Conservation (phyloP, 2,888 invertebrate genomes). For the Lithophane socia region DNA sequence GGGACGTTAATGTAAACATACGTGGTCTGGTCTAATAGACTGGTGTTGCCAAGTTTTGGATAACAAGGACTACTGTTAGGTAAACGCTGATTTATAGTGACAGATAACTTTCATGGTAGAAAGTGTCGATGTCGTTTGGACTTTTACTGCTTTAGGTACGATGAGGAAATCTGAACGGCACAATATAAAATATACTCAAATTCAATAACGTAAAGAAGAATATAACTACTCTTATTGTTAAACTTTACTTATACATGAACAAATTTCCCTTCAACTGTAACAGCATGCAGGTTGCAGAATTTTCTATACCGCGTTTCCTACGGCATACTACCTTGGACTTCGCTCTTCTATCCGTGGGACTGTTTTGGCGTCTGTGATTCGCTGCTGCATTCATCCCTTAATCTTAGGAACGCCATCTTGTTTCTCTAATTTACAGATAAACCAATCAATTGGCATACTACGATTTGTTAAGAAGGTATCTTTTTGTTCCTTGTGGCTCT, state of each 20-base stretch:
- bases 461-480: not conserved
- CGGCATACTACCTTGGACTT: not conserved
- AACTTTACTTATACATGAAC: not conserved
- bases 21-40: slow-evolving; percentile 47
- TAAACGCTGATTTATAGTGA: slow-evolving; percentile 49
- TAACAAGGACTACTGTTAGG: slow-evolving; percentile 39
- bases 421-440: not conserved
- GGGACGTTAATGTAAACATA: slow-evolving; percentile 44
- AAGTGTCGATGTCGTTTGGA: slow-evolving; percentile 20
- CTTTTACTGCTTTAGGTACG: not conserved
- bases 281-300: too few relatives aligned
- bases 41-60: slow-evolving; percentile 40
- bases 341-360: not conserved
- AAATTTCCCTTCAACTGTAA: not conserved
- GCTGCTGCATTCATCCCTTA: not conserved
- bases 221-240: not conserved
- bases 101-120: slow-evolving; percentile 29
- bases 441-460: not conserved
- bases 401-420: not conserved
- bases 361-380: not conserved
- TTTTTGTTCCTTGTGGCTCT: not conserved
- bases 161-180: slow-evolving; percentile 4
- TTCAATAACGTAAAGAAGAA: not conserved
- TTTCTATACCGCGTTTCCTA: not conserved
- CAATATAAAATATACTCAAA: not conserved